Conservation (phyloP, 2,113 vertebrate genomes). For the Semicossyphus pulcher region DNA sequence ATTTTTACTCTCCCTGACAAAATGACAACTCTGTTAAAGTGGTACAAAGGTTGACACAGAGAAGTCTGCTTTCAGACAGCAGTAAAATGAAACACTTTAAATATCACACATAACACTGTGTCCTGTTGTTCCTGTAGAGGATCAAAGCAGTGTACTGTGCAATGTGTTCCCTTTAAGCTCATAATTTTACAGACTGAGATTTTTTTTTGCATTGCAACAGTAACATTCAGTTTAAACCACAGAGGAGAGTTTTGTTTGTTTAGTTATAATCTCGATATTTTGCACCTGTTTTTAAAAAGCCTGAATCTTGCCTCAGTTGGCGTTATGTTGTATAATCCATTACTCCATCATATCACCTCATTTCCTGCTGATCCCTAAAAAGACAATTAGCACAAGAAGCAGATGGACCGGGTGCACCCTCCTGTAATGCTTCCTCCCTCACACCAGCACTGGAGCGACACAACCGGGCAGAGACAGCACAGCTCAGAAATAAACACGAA, state of each 20-base stretch:
- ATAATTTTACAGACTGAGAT: not conserved
- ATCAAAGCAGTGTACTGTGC: not conserved
- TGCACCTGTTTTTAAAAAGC: not conserved
- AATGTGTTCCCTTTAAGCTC: not conserved
- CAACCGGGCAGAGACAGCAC: slow-evolving; percentile 39
- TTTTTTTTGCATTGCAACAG: not conserved
- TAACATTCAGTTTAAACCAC: not conserved
- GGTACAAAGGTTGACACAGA: not conserved
- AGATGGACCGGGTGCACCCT: slow-evolving; percentile 63
- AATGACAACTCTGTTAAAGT: slow-evolving; percentile 12
- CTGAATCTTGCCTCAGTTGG: not conserved
- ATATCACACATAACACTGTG: not conserved
- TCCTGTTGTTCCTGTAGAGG: slow-evolving; percentile 1
- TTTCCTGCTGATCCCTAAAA: slow-evolving; percentile 30
- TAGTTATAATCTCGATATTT: not conserved
- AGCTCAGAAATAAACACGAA: slow-evolving; percentile 22
- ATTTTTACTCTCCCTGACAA: slow-evolving; percentile 3
- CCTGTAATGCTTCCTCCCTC: slow-evolving; percentile 36
- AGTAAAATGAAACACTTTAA: slow-evolving; percentile 2
- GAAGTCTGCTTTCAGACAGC: not conserved
- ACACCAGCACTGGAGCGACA: slow-evolving; percentile 23
- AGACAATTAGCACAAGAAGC: slow-evolving; percentile 69
- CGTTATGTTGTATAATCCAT: slow-evolving; percentile 20
- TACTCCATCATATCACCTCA: slow-evolving; percentile 1
- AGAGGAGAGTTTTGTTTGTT: not conserved